These are phyloP conservation scores for Diceros bicornis DNA, from an alignment of 2,797 vertebrate genomes.

Conservation along the genomic window DNA sequence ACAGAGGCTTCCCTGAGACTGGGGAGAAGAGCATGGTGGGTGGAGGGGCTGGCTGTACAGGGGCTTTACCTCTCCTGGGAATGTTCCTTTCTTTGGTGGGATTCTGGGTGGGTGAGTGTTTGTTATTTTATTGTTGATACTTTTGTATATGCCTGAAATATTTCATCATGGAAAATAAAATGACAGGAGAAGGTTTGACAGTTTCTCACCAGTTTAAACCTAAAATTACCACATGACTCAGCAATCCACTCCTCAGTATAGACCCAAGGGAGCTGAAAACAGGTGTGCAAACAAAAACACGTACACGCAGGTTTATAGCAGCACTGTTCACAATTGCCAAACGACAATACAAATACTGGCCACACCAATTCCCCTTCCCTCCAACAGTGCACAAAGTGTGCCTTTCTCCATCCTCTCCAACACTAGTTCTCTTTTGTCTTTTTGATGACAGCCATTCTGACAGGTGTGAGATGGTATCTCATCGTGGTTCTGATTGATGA, in stretches of 20 bases:
- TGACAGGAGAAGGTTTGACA: not conserved
- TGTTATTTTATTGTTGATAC: not conserved
- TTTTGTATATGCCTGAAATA: not conserved
- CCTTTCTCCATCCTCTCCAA: too few species aligned
- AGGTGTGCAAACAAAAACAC: not conserved
- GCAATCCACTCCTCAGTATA: not conserved
- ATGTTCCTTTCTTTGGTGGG: not conserved
- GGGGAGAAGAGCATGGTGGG: not conserved
- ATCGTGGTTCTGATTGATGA: too few species aligned
- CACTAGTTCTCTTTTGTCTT: too few species aligned
- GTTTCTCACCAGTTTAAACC: not conserved
- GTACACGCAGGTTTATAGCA: not conserved
- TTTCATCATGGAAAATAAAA: not conserved
- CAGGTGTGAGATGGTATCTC: too few species aligned
- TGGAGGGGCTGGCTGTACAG: too few species aligned
- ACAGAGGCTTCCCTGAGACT: not conserved
- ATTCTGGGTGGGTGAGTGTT: not conserved
- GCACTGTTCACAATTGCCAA: not conserved
- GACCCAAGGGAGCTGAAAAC: not conserved
- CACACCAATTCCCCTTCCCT: too few species aligned
- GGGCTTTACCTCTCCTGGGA: not conserved
- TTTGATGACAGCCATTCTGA: too few species aligned
- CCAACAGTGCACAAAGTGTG: too few species aligned
- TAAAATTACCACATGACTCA: not conserved
- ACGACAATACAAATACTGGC: not conserved